Conservation (phyloP, 2,888 invertebrate species). For the Mamestra brassicae region DNA sequence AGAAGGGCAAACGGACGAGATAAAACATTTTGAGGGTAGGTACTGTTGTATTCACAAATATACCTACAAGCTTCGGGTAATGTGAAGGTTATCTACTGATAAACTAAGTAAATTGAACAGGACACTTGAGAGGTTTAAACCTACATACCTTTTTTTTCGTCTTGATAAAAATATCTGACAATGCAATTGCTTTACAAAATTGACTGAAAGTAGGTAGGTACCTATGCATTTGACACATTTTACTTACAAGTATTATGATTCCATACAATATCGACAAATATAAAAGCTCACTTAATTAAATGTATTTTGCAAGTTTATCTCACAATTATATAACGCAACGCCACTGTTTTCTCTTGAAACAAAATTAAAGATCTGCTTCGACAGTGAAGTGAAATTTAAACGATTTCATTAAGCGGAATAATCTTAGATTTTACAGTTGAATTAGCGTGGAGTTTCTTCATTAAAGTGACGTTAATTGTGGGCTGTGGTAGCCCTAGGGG, state of each 20-base stretch:
- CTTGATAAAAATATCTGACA: conserved; percentile 36
- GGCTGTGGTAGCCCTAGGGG: conserved; percentile 7
- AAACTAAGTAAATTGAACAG: conserved; percentile 59
- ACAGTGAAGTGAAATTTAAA: conserved; percentile 52
- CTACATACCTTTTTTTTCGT: too few species aligned
- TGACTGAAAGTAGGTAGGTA: neutral
- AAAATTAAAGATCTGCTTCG: conserved; percentile 40
- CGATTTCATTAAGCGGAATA: conserved; percentile 55
- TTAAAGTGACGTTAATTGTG: conserved; percentile 23
- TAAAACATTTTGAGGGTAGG: conserved; percentile 67
- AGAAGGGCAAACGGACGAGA: conserved; percentile 74
- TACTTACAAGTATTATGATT: conserved; percentile 1
- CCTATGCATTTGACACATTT: neutral
- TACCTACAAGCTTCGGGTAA: conserved; percentile 40
- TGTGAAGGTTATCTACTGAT: conserved; percentile 65
- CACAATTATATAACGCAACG: conserved; percentile 47
- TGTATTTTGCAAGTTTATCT: conserved; percentile 31
- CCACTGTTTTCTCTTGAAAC: conserved; percentile 52
- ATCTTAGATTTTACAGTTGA: conserved; percentile 51
- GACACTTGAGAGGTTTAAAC: conserved; percentile 42
- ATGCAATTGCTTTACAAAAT: conserved; percentile 9
- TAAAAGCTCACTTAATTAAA: conserved; percentile 27
- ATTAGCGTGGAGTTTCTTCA: conserved; percentile 40
- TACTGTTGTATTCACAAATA: conserved; percentile 43
- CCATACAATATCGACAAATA: neutral